These are phyloP conservation scores for Pseudococcus jackbeardsleyi DNA, from an alignment of 2,888 invertebrate species.

Conservation along the genomic window DNA sequence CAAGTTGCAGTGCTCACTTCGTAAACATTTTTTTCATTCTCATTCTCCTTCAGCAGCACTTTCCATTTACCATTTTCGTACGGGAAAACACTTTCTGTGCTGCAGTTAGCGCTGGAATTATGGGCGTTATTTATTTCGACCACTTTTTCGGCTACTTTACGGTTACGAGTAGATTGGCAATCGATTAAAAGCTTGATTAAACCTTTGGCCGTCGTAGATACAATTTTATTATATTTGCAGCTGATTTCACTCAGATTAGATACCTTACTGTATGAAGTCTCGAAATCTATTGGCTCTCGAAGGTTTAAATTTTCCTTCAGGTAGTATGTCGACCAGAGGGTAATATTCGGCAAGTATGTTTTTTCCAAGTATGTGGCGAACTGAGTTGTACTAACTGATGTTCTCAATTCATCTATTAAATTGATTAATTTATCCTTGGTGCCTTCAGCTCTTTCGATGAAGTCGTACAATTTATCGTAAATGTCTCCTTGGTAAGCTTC, in stretches of 20 bases:
- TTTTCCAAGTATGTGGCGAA: constrained; percentile 51
- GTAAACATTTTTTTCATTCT: neutral
- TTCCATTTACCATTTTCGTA: constrained; percentile 55
- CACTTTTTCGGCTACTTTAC: constrained; percentile 37
- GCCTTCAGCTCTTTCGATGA: constrained; percentile 59
- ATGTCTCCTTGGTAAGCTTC: constrained; percentile 66
- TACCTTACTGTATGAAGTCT: constrained; percentile 60
- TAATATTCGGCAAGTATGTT: constrained; percentile 41
- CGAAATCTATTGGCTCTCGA: constrained; percentile 56
- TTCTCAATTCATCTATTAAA: constrained; percentile 27
- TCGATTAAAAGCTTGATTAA: constrained; percentile 61
- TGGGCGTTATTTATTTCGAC: constrained; percentile 58
- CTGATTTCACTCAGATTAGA: constrained; percentile 33
- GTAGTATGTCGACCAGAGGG: constrained; percentile 56
- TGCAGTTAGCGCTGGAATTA: neutral
- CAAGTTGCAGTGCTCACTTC: constrained; percentile 8
- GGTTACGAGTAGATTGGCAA: constrained; percentile 55
- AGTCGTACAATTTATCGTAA: constrained; percentile 67
- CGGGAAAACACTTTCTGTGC: constrained; percentile 58
- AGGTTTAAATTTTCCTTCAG: constrained; percentile 5
- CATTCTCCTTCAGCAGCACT: constrained; percentile 11
- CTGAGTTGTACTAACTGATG: neutral
- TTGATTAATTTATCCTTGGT: neutral
- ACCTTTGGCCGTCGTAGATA: constrained; percentile 23
- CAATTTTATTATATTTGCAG: constrained; percentile 51